These are phyloP conservation scores for Orchesella cincta DNA, from an alignment of 1,140 invertebrate genomes.

Conservation along the genomic window DNA sequence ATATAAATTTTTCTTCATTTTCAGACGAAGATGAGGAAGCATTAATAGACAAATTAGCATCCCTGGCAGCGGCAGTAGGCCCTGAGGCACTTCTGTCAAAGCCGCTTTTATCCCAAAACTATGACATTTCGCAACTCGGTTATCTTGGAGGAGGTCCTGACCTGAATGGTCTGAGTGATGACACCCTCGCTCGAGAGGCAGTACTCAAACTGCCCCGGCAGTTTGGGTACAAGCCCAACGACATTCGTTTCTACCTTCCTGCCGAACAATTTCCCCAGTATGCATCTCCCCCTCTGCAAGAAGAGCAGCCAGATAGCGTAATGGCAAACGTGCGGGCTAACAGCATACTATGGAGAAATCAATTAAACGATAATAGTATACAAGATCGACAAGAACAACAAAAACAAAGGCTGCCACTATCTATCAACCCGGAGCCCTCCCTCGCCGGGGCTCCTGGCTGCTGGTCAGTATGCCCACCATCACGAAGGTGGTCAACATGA, in stretches of 20 bases:
- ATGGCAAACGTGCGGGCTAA: background rate
- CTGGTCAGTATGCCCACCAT: too few species aligned
- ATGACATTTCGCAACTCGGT: conserved; percentile 27
- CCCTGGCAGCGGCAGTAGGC: background rate
- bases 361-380: background rate
- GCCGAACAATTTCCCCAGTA: background rate
- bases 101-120: conserved; percentile 15
- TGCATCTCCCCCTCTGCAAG: background rate
- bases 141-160: background rate
- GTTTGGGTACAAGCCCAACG: conserved; percentile 46
- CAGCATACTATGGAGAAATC: background rate
- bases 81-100: conserved; percentile 3
- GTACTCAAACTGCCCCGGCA: conserved; percentile 37
- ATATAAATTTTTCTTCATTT: background rate
- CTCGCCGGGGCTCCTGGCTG: background rate
- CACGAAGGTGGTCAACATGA: background rate
- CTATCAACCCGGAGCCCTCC: background rate
- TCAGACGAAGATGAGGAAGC: conserved; percentile 44
- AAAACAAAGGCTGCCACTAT: background rate
- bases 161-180: conserved; percentile 12
- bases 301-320: background rate
- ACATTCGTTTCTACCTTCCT: conserved; percentile 40
- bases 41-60: conserved; percentile 41
- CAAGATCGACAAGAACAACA: background rate
- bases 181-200: conserved; percentile 2